These are phyloP conservation scores for Adelphocoris suturalis DNA, from an alignment of 2,888 invertebrate species.

Conservation along the genomic window DNA sequence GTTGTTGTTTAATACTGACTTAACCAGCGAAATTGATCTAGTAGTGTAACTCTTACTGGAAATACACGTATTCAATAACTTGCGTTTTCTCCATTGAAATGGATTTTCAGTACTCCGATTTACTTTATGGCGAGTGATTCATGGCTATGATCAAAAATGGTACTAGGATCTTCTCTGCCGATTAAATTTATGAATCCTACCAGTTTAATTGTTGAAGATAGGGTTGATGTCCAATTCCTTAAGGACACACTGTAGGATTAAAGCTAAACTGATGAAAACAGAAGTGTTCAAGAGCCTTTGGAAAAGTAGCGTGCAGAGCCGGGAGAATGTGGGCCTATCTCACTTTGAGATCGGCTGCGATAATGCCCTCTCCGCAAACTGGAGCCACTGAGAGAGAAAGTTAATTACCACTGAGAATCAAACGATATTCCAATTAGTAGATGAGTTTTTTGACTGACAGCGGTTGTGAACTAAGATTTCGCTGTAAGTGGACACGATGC, in stretches of 20 bases:
- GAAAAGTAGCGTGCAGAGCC: not conserved
- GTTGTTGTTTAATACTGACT: too few relatives aligned
- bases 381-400: slow-evolving; percentile 30
- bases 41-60: too few relatives aligned
- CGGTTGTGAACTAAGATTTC: not conserved
- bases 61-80: too few relatives aligned
- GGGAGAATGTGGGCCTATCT: not conserved
- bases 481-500: not conserved
- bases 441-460: not conserved
- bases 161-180: too few relatives aligned
- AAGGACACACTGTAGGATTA: not conserved
- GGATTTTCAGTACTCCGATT: too few relatives aligned
- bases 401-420: slow-evolving; percentile 12
- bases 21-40: too few relatives aligned
- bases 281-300: not conserved
- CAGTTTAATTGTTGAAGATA: too few relatives aligned
- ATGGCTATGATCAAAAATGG: too few relatives aligned
- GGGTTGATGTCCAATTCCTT: too few relatives aligned
- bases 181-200: too few relatives aligned
- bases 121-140: too few relatives aligned
- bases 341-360: not conserved
- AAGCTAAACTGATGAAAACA: not conserved
- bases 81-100: too few relatives aligned
- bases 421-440: not conserved
- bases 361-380: not conserved